Evolutionary conservation across 2,888 invertebrate species (phyloP), one percentile per base, ranked within the genome.

Genomic region (Folsomia manolachei): DNA sequence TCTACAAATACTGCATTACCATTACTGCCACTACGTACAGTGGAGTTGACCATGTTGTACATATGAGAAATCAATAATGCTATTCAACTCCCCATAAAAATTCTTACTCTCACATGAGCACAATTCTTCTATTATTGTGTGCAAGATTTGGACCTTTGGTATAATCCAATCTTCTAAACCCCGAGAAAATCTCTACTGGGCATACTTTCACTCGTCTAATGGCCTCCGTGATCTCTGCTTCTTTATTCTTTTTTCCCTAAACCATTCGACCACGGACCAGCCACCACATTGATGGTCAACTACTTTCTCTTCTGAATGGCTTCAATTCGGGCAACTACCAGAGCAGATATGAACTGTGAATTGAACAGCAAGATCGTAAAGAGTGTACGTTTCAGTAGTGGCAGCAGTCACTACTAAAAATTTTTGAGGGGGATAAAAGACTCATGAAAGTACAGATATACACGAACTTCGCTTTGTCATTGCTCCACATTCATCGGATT

Each of bases 1-100:
- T 27, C 27, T 64, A 39, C 19, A 23, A 66, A n/a, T 14, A 63
- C 63, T 63, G 27, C 26, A 14, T n/a, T 11, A 23, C 39, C 1
- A 23, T 19, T 51, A 19, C 23, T 19, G 7, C 9, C 65, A 1
- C 25, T 21, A 23, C 51, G 18, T 52, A 51, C 18, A n/a, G n/a
- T 25, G 4, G 27, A 19, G n/a, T 62, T 63, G 63, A 63, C 63
- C 63, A 63, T 63, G 27, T 63, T 62, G 62, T 4, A 7, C 24
- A 64, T 19, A 64, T 64, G 64, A 64, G 65, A 66, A 66, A 66
- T 66, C 65, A 66, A 66, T 66, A 66, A 66, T 21, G 39, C 65
- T 51, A 21, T 39, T 66, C 25, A 63, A 26, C 63, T 27, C 63
- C 25, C 27, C 63, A 63, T 66, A 52, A 66, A 39, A 52, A 66